phyloP scores from a whole-genome alignment of 2,888 invertebrate species.

The Synanthedon formicaeformis region DNA sequence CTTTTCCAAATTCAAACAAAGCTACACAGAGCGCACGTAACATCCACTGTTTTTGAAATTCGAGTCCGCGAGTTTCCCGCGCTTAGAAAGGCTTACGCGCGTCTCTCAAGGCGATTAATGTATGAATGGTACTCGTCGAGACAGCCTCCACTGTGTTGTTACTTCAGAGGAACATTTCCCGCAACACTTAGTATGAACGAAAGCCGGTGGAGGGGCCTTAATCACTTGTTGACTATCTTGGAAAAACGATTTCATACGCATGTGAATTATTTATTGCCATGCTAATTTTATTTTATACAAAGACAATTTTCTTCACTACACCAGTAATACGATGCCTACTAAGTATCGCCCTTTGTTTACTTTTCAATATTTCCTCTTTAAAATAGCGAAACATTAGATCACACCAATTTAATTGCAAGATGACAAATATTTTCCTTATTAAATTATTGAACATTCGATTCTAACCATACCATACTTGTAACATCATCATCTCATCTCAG shows the following conservation, averaged over 20 bases:
- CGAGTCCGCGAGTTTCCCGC: constrained; percentile 8
- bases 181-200: constrained; percentile 23
- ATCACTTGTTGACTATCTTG: constrained; percentile 37
- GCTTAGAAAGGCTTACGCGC: constrained; percentile 19
- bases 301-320: too few species aligned
- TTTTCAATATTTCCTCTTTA: too few species aligned
- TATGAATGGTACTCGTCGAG: constrained; percentile 29
- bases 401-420: too few species aligned
- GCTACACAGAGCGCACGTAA: neutral
- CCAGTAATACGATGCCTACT: too few species aligned
- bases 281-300: too few species aligned
- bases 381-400: too few species aligned
- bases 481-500: too few species aligned
- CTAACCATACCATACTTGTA: too few species aligned
- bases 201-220: constrained; percentile 27
- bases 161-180: constrained; percentile 42
- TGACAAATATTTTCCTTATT: too few species aligned
- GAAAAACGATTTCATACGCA: constrained; percentile 13
- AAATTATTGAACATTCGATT: too few species aligned
- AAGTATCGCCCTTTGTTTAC: too few species aligned
- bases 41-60: neutral
- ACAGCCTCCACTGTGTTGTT: constrained; percentile 42
- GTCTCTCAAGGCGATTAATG: constrained; percentile 29
- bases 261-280: too few species aligned
- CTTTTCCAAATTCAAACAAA: constrained; percentile 1